Evolutionary conservation across 1,140 invertebrate genomes (phyloP), one percentile per base, ranked within the genome.

Genomic region (Brachionus rubens): DNA sequence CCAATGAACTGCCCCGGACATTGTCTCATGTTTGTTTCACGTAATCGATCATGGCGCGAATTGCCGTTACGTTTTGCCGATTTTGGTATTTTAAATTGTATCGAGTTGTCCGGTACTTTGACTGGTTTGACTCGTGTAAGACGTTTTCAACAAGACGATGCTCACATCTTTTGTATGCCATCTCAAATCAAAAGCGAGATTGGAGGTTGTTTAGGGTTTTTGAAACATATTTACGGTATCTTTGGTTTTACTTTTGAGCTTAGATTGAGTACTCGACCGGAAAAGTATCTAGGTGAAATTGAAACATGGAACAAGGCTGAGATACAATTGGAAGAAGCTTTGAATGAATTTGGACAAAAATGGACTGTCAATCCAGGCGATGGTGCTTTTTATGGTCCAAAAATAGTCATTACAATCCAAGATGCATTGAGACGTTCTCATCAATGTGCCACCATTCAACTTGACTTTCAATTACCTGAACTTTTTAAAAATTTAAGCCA

Each of bases 1-100:
- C 97, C 97, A 0, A 99, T 99, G 97, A 99, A 99, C 83, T 99
- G 97, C 82, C 96, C 96, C 0, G 95, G 95, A 0, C 94, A 98
- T 85, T 97, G 91, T 83, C 80, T 97, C 7, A 92, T 97, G 81
- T 97, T 96, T 85, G 92, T 92, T 81, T 89, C 91, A 78, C 88
- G 91, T 52, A 88, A 87, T 0, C 89, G 94, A 30, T 97, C 96
- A 0, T 97, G 95, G 93, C 88, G 93, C 47, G 96, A 99, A 83
- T 83, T 99, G 78, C 96, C 96, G 0, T 82, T 99, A 3, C 88
- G 96, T 33, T 87, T 96, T 84, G 96, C 96, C 0, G 96, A 99
- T 84, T 99, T 99, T 87, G 96, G 96, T 19, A 95, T 98, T 5
- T 84, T 99, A 9, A 96, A 99, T 84, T 88, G 96, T 41, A 99